Percentiles rank a stretch among this genome's conserved stretches.
Evolutionary conservation across 2,797 vertebrate genomes (phyloP).

Genomic region (Pangasius djambal): DNA sequence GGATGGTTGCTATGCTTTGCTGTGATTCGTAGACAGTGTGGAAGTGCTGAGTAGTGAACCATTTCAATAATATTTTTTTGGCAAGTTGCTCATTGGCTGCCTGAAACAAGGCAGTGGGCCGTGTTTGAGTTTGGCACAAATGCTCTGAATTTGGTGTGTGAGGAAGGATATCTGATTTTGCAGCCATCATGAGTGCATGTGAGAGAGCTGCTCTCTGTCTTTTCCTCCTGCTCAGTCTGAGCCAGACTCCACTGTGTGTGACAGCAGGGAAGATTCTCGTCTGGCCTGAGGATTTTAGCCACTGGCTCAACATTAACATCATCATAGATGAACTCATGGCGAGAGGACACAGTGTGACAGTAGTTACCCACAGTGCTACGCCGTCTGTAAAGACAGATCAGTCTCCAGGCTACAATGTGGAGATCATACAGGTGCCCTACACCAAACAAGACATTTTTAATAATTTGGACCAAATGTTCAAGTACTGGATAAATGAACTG

Average conservation of each 20-base stretch:
- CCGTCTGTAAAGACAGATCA: constrained; percentile 24
- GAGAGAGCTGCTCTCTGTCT: not conserved
- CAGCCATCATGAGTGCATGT: constrained; percentile 11
- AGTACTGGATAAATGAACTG: constrained; percentile 23
- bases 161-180: not conserved
- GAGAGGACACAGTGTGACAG: constrained; percentile 46
- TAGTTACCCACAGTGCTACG: constrained; percentile 44
- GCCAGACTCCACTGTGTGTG: constrained; percentile 1
- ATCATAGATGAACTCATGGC: constrained; percentile 50
- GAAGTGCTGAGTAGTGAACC: not conserved
- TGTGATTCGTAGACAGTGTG: not conserved
- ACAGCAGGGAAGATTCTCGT: constrained; percentile 58
- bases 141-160: not conserved
- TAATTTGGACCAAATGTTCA: not conserved
- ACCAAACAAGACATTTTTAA: constrained; percentile 40
- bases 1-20: not conserved
- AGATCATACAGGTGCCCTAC: constrained; percentile 41
- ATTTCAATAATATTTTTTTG: not conserved
- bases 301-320: constrained; percentile 53
- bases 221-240: constrained; percentile 31
- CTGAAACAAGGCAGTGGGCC: not conserved
- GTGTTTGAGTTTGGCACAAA: not conserved
- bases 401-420: constrained; percentile 34
- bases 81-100: not conserved
- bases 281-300: constrained; percentile 59